Conservation (phyloP, 2,888 invertebrate genomes). For the Cephus pygmeus region DNA sequence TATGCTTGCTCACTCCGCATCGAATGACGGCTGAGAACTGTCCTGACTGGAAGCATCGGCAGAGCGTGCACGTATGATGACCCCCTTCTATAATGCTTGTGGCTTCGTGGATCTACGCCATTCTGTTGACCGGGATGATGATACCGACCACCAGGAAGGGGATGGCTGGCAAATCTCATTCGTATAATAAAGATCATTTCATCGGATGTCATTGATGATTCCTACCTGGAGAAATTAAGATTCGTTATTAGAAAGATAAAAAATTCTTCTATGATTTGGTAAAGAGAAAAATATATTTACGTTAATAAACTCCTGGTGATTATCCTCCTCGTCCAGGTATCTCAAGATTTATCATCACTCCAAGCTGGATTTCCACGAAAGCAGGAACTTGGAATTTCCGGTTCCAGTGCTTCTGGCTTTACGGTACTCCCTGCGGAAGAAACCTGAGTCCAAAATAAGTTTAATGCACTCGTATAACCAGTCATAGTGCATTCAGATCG, state of each 20-base stretch:
- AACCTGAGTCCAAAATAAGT: not conserved
- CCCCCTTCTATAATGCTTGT: constrained; percentile 48
- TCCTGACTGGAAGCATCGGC: constrained; percentile 24
- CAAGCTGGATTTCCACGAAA: not conserved
- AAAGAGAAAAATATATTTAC: not conserved
- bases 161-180: not conserved
- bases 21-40: constrained; percentile 47
- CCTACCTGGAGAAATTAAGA: not conserved
- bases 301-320: not conserved
- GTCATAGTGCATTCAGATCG: not conserved
- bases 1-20: constrained; percentile 34
- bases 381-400: not conserved
- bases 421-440: not conserved
- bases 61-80: constrained; percentile 40
- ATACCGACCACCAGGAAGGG: not conserved
- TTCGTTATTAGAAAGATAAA: not conserved
- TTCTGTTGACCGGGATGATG: not conserved
- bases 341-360: not conserved
- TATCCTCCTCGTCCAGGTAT: not conserved
- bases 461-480: not conserved
- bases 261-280: no score
- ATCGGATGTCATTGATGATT: not conserved
- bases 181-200: not conserved
- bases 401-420: not conserved
- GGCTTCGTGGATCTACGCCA: constrained; percentile 17